Evolutionary conservation across 92 coral and sea anemone species (phyloP), one percentile per base, ranked within the genome.

Genomic region (Desmophyllum pertusum): DNA sequence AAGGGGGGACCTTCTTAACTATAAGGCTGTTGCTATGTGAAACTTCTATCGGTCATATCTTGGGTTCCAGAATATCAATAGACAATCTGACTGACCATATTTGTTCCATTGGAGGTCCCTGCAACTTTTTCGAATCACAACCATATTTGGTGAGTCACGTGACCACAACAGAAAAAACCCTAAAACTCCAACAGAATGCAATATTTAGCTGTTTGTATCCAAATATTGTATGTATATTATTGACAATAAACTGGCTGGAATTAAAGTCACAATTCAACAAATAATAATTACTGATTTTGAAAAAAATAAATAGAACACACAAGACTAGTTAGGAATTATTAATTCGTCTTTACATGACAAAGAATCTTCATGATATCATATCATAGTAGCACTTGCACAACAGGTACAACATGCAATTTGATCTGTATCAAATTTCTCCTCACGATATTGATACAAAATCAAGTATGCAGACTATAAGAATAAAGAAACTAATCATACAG

Each of bases 221-320:
- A 63, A 77, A 77, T 38, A 37, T 61, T 17, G 23, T 25, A 18
- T n/a, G n/a, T n/a, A n/a, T 73, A 33, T 37, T 43, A 18, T 25
- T 72, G 19, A 19, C 4, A 36, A 53, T 14, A 31, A 25, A 18
- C 36, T 6, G 40, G 45, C 18, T 36, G 29, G 0, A 52, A 33
- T 19, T 23, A 35, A 59, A 18, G 3, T n/a, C 18, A 61, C 36
- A 64, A 77, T 14, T 37, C 48, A 62, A 39, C 81, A n/a, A 77
- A 55, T 50, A 31, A 6, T 1, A 3, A 42, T 11, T 39, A 76
- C 29, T 4, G 48, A 72, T 46, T 40, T 38, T 76, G 67, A 21
- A 36, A 76, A 76, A 48, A 77, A 77, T 77, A 77, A 77, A 77
- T 77, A 77, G 36, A 23, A 42, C 80, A 76, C 67, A 37, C 66